phyloP scores from a whole-genome alignment of 1,140 invertebrate genomes.

The Goniozus legneri region DNA sequence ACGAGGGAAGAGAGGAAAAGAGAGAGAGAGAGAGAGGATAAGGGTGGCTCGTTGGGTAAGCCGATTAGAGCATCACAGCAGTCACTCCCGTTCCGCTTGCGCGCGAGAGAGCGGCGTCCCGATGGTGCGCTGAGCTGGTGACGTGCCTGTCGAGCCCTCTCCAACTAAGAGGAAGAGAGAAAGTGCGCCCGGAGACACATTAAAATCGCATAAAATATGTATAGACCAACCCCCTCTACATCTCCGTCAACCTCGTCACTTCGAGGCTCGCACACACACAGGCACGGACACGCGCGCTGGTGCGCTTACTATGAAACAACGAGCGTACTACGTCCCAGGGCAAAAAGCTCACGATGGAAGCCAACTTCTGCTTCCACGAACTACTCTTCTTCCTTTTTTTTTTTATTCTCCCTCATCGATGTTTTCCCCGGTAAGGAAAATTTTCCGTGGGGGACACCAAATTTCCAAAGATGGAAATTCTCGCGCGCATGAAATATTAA shows the following conservation, averaged over 20 bases:
- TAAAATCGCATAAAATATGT: constrained; percentile 55
- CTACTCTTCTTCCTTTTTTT: too few species aligned
- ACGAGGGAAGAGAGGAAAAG: too few species aligned
- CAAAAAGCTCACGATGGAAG: constrained; percentile 31
- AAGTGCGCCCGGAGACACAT: constrained; percentile 43
- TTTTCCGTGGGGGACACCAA: too few species aligned
- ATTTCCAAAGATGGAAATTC: too few species aligned
- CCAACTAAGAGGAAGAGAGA: background rate
- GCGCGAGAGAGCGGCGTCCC: background rate
- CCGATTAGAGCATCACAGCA: constrained; percentile 50
- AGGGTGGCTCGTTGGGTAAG: constrained; percentile 42
- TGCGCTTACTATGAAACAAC: too few species aligned
- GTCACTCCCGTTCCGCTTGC: constrained; percentile 25
- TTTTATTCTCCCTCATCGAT: too few species aligned
- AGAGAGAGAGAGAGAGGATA: constrained; percentile 25
- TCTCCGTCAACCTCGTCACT: too few species aligned
- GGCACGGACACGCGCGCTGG: constrained; percentile 28
- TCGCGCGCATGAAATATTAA: background rate
- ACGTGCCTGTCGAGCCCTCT: too few species aligned
- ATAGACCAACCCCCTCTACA: constrained; percentile 20
- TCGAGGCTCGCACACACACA: constrained; percentile 10
- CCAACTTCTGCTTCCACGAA: too few species aligned
- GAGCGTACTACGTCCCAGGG: constrained; percentile 29
- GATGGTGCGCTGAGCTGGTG: background rate
- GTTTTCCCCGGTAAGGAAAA: too few species aligned